Percentiles rank a stretch among this genome's conserved stretches.
These are phyloP conservation scores for Periplaneta americana DNA, from an alignment of 1,140 invertebrate species.

Conservation along the genomic window DNA sequence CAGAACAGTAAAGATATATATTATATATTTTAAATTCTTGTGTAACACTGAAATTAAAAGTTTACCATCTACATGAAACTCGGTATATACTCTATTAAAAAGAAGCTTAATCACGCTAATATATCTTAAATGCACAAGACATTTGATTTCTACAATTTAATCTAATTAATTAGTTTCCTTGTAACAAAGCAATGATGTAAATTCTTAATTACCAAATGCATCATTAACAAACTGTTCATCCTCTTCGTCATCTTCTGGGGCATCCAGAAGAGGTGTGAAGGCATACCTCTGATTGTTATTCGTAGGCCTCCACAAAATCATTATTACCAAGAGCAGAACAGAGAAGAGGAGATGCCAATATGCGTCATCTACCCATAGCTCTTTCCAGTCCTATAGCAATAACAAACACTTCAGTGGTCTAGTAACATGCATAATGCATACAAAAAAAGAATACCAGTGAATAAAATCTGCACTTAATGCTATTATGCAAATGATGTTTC, in stretches of 20 bases:
- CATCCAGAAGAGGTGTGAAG: conserved; percentile 85
- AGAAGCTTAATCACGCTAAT: neutral
- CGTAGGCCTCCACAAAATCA: conserved; percentile 90
- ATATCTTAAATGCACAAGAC: neutral
- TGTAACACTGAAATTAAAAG: too few relatives aligned
- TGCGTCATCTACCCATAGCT: conserved; percentile 88
- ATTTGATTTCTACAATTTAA: neutral
- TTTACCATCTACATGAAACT: too few relatives aligned
- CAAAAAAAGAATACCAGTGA: too few relatives aligned
- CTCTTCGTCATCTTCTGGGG: conserved; percentile 75
- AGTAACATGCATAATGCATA: too few relatives aligned
- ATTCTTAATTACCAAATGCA: conserved; percentile 64
- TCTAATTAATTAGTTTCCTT: neutral
- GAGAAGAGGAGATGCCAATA: conserved; percentile 94
- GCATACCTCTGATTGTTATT: conserved; percentile 94
- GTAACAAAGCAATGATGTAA: neutral
- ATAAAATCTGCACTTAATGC: too few relatives aligned
- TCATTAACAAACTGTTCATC: conserved; percentile 80
- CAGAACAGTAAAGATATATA: too few relatives aligned
- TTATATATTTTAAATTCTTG: too few relatives aligned
- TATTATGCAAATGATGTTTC: neutral
- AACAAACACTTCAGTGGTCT: conserved; percentile 7
- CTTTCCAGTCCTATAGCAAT: conserved; percentile 74
- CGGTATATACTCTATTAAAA: neutral
- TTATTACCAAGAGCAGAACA: conserved; percentile 80